Percentiles rank a stretch among this genome's conserved stretches.
Evolutionary conservation across 2,113 vertebrate genomes (phyloP).

Genomic region (Macroglossus sobrinus): DNA sequence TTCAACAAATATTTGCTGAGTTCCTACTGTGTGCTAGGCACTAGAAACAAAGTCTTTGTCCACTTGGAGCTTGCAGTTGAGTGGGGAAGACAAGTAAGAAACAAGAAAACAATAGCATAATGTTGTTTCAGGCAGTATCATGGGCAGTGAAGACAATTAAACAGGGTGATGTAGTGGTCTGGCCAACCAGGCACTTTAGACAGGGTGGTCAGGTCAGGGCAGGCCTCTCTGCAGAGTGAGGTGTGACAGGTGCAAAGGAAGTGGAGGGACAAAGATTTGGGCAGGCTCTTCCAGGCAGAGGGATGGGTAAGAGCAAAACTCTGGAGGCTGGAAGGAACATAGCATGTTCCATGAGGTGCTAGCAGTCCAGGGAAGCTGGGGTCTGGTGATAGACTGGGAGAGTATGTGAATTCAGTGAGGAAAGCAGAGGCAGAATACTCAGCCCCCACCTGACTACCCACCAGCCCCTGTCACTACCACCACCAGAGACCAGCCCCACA

Average conservation of each 20-base stretch:
- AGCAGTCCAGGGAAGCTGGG: not conserved
- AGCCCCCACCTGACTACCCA: not conserved
- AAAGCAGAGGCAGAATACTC: not conserved
- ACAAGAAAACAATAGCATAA: not conserved
- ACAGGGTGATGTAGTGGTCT: not conserved
- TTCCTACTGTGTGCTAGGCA: not conserved
- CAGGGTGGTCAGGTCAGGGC: not conserved
- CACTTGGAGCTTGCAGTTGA: not conserved
- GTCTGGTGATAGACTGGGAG: not conserved
- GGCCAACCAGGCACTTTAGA: not conserved
- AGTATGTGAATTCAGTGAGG: not conserved
- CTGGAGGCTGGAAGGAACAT: not conserved
- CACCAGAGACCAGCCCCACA: not conserved
- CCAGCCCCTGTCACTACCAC: not conserved
- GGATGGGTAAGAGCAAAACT: not conserved
- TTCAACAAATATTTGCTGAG: not conserved
- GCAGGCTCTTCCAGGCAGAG: not conserved
- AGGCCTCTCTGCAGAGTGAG: not conserved
- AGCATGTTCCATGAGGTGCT: not conserved
- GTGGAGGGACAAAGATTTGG: not conserved
- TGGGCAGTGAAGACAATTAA: not conserved
- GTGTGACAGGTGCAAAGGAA: not conserved
- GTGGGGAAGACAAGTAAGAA: not conserved
- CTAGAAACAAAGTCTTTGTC: not conserved
- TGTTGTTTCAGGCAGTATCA: not conserved